Conservation (phyloP, 92 coral and sea anemone genomes). For the Plumapathes pennacea region DNA sequence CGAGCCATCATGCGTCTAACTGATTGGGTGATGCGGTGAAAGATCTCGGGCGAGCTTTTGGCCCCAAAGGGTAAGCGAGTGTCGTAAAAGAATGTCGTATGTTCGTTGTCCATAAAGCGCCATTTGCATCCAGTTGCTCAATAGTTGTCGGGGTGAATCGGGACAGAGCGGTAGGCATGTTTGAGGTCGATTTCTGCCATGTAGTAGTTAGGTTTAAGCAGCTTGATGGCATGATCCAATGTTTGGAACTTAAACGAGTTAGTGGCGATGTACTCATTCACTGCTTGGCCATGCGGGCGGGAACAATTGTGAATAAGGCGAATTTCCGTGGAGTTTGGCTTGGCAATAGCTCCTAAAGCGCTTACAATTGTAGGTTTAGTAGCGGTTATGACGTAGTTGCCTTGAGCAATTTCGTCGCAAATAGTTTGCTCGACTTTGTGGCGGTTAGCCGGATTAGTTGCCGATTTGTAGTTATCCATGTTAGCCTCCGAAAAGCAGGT, state of each 20-base stretch:
- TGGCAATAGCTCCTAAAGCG: slow-evolving; percentile 37
- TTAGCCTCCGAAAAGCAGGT: background rate
- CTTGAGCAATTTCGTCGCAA: background rate
- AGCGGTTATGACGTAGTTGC: background rate
- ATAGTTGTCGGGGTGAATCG: slow-evolving; percentile 14
- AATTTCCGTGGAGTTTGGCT: background rate
- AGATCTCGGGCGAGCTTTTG: slow-evolving; percentile 25
- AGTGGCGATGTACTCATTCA: slow-evolving; percentile 13
- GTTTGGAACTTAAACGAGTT: slow-evolving; percentile 15
- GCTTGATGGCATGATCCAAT: slow-evolving; percentile 7
- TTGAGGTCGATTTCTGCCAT: slow-evolving; percentile 23
- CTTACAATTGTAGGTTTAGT: slow-evolving; percentile 7
- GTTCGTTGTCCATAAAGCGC: slow-evolving; percentile 4
- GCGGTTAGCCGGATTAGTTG: background rate
- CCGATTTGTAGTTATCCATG: background rate
- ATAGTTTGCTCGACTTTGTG: background rate
- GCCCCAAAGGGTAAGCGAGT: slow-evolving; percentile 20
- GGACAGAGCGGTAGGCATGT: slow-evolving; percentile 23
- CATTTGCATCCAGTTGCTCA: slow-evolving; percentile 22
- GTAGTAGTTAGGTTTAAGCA: slow-evolving; percentile 3
- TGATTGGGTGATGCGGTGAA: slow-evolving; percentile 17
- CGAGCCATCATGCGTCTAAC: slow-evolving; percentile 25
- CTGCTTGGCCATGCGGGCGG: slow-evolving; percentile 20
- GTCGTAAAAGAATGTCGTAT: slow-evolving; percentile 16
- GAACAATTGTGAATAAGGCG: slow-evolving; percentile 19